Evolutionary conservation across 2,888 invertebrate species (phyloP).

Genomic region (Sphaerophoria taeniata): DNA sequence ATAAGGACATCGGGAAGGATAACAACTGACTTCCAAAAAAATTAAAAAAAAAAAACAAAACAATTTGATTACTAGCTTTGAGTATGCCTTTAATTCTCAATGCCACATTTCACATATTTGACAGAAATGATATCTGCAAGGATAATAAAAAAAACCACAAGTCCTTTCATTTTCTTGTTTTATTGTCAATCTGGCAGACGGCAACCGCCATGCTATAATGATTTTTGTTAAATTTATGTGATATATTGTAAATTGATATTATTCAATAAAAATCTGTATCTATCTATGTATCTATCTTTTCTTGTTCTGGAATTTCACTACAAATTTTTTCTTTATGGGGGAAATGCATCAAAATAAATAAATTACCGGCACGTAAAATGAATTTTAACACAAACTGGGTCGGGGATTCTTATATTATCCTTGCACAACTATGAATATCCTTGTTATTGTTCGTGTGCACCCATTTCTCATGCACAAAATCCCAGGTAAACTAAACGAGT

Average conservation of each 20-base stretch:
- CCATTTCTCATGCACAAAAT: slow-evolving; percentile 19
- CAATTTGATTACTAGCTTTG: slow-evolving; percentile 24
- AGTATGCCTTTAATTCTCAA: neutral
- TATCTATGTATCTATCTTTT: no score
- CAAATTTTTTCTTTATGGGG: neutral
- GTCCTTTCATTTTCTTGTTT: neutral
- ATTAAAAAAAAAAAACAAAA: neutral
- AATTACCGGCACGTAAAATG: slow-evolving; percentile 57
- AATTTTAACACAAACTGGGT: slow-evolving; percentile 58
- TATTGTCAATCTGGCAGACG: no score
- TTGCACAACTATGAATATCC: slow-evolving; percentile 32
- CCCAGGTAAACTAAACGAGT: slow-evolving; percentile 12
- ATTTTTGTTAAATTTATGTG: no score
- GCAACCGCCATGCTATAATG: neutral
- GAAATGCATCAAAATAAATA: slow-evolving; percentile 52
- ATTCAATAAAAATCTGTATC: no score
- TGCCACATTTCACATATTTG: slow-evolving; percentile 24
- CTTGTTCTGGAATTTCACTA: no score
- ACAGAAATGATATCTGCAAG: slow-evolving; percentile 28
- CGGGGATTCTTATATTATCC: slow-evolving; percentile 50
- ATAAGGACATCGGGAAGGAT: neutral
- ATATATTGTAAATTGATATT: no score
- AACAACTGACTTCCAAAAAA: neutral
- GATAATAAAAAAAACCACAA: neutral
- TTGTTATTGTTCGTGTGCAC: neutral